Evolutionary conservation across 2,113 vertebrate genomes (phyloP).

Genomic region (Pholis gunnellus): DNA sequence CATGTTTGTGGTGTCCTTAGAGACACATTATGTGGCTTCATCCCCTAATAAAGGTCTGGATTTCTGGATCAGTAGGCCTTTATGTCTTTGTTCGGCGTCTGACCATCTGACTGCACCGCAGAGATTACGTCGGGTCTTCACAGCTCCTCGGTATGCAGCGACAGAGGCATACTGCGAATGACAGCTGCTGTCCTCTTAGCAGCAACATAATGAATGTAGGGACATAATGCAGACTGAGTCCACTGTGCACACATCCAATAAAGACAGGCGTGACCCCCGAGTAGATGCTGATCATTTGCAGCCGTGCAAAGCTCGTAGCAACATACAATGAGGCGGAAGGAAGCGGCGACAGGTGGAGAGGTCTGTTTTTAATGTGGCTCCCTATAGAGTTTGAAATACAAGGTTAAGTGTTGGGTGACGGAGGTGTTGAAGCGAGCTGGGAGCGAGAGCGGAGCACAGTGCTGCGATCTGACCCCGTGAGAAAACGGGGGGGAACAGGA

Average conservation of each 20-base stretch:
- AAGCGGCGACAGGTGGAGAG: constrained; percentile 46
- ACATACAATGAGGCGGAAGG: constrained; percentile 29
- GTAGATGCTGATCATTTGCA: constrained; percentile 19
- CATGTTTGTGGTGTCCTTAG: background rate
- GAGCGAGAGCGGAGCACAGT: constrained; percentile 21
- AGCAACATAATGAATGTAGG: constrained; percentile 37
- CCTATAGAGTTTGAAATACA: constrained; percentile 64
- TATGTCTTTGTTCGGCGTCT: background rate
- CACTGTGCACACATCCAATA: constrained; percentile 17
- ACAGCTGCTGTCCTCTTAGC: constrained; percentile 49
- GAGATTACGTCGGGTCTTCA: constrained; percentile 43
- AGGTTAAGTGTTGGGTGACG: constrained; percentile 70
- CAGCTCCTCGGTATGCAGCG: constrained; percentile 50
- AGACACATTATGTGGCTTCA: background rate
- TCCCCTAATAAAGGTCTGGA: constrained; percentile 1
- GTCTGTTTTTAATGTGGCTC: constrained; percentile 46
- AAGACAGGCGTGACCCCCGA: constrained; percentile 34
- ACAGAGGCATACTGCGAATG: constrained; percentile 32
- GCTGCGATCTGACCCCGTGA: constrained; percentile 74
- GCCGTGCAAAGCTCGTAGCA: background rate
- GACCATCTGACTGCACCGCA: background rate
- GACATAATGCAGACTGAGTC: background rate
- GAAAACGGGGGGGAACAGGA: constrained; percentile 61
- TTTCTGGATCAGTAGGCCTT: constrained; percentile 23
- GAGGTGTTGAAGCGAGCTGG: constrained; percentile 64